A percentile compares a stretch with the other conserved stretches of the same genome.
phyloP scores from a whole-genome alignment of 2,797 vertebrate species.

The Bucorvus abyssinicus region DNA sequence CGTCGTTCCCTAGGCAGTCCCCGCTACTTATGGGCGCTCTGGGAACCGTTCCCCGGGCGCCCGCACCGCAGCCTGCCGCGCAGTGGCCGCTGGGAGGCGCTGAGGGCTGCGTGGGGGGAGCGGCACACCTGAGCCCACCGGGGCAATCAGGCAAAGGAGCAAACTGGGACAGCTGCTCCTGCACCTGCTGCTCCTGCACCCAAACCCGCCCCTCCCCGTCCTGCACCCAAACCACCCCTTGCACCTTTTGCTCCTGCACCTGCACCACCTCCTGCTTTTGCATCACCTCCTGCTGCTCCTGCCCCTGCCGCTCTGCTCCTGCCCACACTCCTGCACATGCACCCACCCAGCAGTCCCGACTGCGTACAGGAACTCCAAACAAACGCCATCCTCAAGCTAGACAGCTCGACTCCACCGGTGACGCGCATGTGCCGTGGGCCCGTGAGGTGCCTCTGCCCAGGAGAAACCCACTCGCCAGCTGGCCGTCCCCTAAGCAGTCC shows the following conservation, averaged over 20 bases:
- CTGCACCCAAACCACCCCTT: background rate
- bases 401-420: background rate
- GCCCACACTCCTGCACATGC: background rate
- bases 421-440: background rate
- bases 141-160: background rate
- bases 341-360: background rate
- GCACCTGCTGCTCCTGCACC: background rate
- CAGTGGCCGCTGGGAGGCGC: background rate
- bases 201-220: no score
- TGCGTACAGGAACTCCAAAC: slow-evolving; percentile 34
- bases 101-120: background rate
- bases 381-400: background rate
- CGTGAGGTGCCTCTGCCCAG: accelerated
- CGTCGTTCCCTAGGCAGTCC: accelerated
- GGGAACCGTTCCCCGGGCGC: accelerated
- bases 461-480: no score
- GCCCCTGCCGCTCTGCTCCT: background rate
- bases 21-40: accelerated
- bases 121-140: background rate
- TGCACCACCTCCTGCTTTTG: background rate
- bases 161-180: background rate
- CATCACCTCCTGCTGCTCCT: background rate
- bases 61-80: background rate
- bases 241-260: no score
- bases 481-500: background rate